Evolutionary conservation across 2,888 invertebrate species (phyloP).

Genomic region (Leucophora obtusa): DNA sequence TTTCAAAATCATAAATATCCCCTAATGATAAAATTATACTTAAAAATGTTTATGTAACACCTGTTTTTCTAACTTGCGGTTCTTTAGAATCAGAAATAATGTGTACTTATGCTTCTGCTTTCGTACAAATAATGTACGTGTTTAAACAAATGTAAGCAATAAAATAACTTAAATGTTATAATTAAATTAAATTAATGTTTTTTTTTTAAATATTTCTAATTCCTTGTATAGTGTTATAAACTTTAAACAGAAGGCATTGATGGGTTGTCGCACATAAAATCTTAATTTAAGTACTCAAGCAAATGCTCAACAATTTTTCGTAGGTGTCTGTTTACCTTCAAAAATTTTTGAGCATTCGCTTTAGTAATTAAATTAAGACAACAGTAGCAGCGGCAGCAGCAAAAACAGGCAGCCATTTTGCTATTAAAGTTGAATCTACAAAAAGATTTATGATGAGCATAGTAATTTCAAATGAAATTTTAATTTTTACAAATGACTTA

Average conservation of each 20-base stretch:
- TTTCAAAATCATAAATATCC: too few species aligned
- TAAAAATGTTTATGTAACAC: background rate
- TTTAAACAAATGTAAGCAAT: background rate
- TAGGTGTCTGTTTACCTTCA: too few species aligned
- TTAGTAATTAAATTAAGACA: too few species aligned
- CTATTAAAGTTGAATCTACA: too few species aligned
- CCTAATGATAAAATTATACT: too few species aligned
- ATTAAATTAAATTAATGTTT: background rate
- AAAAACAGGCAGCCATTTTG: background rate
- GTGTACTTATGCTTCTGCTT: too few species aligned
- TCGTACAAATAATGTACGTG: background rate
- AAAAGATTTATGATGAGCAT: background rate
- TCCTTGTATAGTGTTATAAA: background rate
- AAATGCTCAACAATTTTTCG: background rate
- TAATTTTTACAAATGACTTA: slow-evolving; percentile 26
- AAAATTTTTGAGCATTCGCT: too few species aligned
- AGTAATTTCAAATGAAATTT: slow-evolving; percentile 31
- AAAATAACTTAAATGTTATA: background rate
- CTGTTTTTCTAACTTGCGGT: background rate
- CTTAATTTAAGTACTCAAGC: background rate
- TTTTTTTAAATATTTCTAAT: background rate
- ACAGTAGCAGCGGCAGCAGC: background rate
- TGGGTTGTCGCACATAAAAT: background rate
- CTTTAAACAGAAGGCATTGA: background rate
- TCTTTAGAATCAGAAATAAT: too few species aligned